phyloP scores from a whole-genome alignment of 64 coral and sea anemone species.

The Platygyra sinensis region DNA sequence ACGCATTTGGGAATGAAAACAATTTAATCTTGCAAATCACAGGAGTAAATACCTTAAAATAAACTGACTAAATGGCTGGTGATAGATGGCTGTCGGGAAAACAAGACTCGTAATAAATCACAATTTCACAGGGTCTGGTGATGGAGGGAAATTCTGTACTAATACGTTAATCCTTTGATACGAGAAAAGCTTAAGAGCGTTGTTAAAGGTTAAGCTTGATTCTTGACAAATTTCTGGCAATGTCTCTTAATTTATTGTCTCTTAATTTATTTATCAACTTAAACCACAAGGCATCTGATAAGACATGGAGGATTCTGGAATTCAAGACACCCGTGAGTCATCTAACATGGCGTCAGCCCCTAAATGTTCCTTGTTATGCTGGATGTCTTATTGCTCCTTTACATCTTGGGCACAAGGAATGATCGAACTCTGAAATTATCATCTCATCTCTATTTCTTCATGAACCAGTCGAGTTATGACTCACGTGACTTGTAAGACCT shows the following conservation, averaged over 20 bases:
- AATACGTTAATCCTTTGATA: conserved; percentile 8
- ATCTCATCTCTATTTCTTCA: background rate
- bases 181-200: background rate
- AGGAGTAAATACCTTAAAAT: background rate
- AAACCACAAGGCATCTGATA: background rate
- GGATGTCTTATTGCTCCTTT: background rate
- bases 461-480: background rate
- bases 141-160: background rate
- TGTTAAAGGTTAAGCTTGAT: conserved; percentile 11
- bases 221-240: background rate
- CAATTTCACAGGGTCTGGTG: background rate
- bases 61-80: conserved; percentile 29
- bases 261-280: background rate
- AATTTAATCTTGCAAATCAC: conserved; percentile 23
- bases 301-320: background rate
- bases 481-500: no score
- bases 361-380: background rate
- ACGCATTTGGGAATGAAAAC: conserved; percentile 18
- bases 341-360: background rate
- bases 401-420: background rate
- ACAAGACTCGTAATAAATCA: conserved; percentile 6
- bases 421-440: background rate
- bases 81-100: conserved; percentile 4
- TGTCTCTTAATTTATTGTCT: no score
- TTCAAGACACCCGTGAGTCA: background rate